These are phyloP conservation scores for Metaphire vulgaris DNA, from an alignment of 1,140 invertebrate species.

Conservation along the genomic window DNA sequence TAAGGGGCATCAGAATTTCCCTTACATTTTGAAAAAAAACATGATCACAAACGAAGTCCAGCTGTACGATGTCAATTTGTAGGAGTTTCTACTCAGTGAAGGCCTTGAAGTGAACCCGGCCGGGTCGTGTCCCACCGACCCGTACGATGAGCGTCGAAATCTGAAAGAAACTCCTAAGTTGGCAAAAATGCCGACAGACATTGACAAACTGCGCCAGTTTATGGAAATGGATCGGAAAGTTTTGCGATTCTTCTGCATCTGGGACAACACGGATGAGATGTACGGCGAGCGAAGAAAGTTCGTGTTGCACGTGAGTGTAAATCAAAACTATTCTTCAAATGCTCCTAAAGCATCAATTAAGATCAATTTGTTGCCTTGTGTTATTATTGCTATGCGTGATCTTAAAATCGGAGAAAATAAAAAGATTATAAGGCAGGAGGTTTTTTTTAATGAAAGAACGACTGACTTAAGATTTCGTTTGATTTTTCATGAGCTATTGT, in stretches of 20 bases:
- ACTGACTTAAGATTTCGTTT: too few species aligned
- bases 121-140: conserved; percentile 65
- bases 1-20: too few species aligned
- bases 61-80: conserved; percentile 28
- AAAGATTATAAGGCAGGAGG: too few species aligned
- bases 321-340: not conserved
- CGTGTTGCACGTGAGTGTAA: conserved; percentile 49
- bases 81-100: conserved; percentile 75
- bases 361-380: too few species aligned
- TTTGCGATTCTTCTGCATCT: conserved; percentile 66
- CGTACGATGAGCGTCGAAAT: conserved; percentile 57
- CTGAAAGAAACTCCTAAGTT: not conserved
- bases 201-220: conserved; percentile 52
- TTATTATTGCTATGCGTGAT: too few species aligned
- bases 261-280: conserved; percentile 65
- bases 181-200: conserved; percentile 42
- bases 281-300: conserved; percentile 60
- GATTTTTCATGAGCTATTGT: too few species aligned
- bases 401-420: too few species aligned
- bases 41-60: too few species aligned
- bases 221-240: conserved; percentile 53
- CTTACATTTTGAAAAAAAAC: too few species aligned
- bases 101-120: conserved; percentile 68
- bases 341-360: too few species aligned
- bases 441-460: too few species aligned